These are phyloP conservation scores for Callithrix jacchus DNA, from an alignment of 2,113 vertebrate genomes.

Conservation along the genomic window DNA sequence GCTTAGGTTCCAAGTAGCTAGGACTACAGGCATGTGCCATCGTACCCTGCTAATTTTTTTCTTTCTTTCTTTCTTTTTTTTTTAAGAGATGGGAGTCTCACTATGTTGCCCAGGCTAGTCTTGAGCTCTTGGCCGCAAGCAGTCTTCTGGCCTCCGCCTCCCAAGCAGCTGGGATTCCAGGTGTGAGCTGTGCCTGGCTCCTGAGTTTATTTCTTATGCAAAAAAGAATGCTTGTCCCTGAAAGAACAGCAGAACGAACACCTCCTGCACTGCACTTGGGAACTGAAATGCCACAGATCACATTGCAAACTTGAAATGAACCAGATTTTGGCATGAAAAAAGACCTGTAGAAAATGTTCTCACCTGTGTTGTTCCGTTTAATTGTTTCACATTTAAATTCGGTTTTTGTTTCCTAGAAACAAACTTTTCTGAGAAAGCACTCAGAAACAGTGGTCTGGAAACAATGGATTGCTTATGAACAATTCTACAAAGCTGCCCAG, in stretches of 20 bases:
- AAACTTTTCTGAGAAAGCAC: neutral
- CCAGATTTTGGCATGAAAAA: neutral
- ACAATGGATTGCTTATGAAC: neutral
- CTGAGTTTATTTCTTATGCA: neutral
- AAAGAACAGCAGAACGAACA: neutral
- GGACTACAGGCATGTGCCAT: neutral
- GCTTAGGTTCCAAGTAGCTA: neutral
- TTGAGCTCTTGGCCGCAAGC: neutral
- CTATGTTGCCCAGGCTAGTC: neutral
- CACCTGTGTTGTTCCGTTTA: neutral
- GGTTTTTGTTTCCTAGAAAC: neutral
- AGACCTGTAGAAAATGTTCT: neutral
- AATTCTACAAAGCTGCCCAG: neutral
- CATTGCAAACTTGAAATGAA: neutral
- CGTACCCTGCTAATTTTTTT: too few relatives aligned
- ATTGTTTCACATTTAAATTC: neutral
- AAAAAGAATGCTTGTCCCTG: neutral
- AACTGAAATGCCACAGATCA: neutral
- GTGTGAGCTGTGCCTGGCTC: neutral
- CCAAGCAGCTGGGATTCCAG: neutral
- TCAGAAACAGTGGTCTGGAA: neutral
- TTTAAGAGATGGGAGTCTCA: neutral
- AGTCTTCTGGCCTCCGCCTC: neutral
- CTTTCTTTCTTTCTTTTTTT: neutral
- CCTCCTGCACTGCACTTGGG: rapidly evolving